Evolutionary conservation across 1,140 invertebrate genomes (phyloP).

Genomic region (Metaphire vulgaris): DNA sequence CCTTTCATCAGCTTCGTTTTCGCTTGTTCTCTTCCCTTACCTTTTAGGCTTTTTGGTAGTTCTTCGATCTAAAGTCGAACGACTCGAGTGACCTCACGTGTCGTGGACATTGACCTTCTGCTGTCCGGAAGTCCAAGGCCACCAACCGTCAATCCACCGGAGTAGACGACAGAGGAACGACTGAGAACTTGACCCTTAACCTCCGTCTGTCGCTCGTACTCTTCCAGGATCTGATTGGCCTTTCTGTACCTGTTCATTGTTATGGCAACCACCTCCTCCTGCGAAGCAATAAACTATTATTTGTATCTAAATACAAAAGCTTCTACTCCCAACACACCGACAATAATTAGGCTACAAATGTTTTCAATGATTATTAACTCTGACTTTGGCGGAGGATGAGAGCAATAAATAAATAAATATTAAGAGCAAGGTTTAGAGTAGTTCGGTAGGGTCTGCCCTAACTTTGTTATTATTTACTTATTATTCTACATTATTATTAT

Average conservation of each 20-base stretch:
- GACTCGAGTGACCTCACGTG: conserved; percentile 38
- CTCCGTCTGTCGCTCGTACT: conserved; percentile 50
- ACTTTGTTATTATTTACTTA: neutral
- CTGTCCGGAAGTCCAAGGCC: conserved; percentile 17
- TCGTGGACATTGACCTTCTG: conserved; percentile 47
- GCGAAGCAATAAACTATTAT: conserved; percentile 27
- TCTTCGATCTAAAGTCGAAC: conserved; percentile 26
- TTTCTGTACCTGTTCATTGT: conserved; percentile 54
- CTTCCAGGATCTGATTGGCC: conserved; percentile 47
- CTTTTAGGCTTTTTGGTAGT: too few relatives aligned
- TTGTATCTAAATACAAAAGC: neutral
- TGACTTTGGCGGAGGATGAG: neutral
- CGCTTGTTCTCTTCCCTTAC: too few relatives aligned
- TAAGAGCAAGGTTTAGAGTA: too few relatives aligned
- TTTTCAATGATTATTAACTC: neutral
- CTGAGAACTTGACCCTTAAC: conserved; percentile 46
- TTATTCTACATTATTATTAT: neutral
- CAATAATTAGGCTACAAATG: neutral
- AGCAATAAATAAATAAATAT: neutral
- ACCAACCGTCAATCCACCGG: neutral
- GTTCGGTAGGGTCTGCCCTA: too few relatives aligned
- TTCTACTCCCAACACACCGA: neutral
- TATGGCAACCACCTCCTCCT: conserved; percentile 52
- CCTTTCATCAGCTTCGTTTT: too few relatives aligned
- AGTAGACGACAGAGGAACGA: conserved; percentile 35